Percentiles rank a stretch among this genome's conserved stretches.
These are phyloP conservation scores for Taxidea taxus DNA, from an alignment of 2,113 vertebrate genomes.

Conservation along the genomic window DNA sequence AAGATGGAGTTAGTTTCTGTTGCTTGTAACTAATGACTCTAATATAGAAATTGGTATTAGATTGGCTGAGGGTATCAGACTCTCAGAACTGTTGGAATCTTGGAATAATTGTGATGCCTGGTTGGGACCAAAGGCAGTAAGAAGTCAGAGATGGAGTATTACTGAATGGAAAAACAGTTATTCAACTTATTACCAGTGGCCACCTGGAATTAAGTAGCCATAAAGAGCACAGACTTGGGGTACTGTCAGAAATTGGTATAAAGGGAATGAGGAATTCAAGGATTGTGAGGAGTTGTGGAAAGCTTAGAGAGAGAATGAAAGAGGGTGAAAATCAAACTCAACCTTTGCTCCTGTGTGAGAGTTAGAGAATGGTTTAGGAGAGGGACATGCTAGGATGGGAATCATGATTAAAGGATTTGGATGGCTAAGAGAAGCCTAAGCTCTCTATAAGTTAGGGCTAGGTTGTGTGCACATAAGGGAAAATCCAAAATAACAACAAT, in stretches of 20 bases:
- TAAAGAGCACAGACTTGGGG: neutral
- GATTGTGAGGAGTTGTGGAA: neutral
- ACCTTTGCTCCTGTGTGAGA: neutral
- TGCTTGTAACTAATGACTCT: neutral
- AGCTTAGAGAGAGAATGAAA: neutral
- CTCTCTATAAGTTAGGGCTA: neutral
- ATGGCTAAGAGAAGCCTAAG: neutral
- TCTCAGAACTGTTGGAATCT: neutral
- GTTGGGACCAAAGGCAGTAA: neutral
- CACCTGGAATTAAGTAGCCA: neutral
- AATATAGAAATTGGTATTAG: neutral
- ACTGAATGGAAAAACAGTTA: neutral
- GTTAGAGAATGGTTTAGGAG: neutral
- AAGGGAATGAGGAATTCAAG: neutral
- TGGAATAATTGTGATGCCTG: neutral
- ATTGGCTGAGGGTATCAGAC: neutral
- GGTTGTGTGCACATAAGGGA: neutral
- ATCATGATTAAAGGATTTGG: neutral
- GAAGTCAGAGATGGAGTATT: neutral
- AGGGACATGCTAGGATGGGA: neutral
- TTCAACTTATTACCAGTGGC: neutral
- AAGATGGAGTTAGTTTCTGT: neutral
- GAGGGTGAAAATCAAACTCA: neutral
- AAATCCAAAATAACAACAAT: neutral
- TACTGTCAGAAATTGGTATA: neutral